Evolutionary conservation across 2,113 vertebrate species (phyloP).

Genomic region (Xiphias gladius): DNA sequence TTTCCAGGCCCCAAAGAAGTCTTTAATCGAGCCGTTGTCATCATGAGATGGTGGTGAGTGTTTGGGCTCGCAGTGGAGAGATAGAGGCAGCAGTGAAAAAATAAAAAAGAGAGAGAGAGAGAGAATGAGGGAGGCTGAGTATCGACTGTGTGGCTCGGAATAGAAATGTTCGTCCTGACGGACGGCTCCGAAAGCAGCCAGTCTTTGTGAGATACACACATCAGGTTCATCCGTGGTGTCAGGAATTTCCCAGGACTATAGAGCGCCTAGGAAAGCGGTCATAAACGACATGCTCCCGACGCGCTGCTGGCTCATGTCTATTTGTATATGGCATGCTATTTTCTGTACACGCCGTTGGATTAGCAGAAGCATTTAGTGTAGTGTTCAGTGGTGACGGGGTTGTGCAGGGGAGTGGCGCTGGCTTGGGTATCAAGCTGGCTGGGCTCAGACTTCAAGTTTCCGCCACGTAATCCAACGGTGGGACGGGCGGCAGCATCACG

Average conservation of each 20-base stretch:
- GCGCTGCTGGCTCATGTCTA: conserved; percentile 24
- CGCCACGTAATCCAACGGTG: conserved; percentile 42
- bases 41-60: conserved; percentile 64
- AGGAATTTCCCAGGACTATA: conserved; percentile 20
- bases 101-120: neutral
- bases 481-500: conserved; percentile 5
- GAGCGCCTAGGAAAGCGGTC: conserved; percentile 12
- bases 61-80: conserved; percentile 25
- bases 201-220: conserved; percentile 2
- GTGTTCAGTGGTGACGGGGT: conserved; percentile 42
- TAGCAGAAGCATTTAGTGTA: conserved; percentile 45
- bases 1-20: conserved; percentile 63
- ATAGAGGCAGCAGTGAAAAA: conserved; percentile 13
- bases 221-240: conserved; percentile 29
- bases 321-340: conserved; percentile 40
- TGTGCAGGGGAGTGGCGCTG: conserved; percentile 30
- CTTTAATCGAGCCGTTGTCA: conserved; percentile 76
- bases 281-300: conserved; percentile 38
- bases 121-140: conserved; percentile 5
- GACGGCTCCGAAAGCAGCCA: conserved; percentile 26
- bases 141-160: conserved; percentile 53
- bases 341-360: conserved; percentile 46
- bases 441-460: conserved; percentile 66
- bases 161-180: conserved; percentile 38
- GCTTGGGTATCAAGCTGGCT: conserved; percentile 63